A percentile compares a stretch with the other conserved stretches of the same genome.
Conservation (phyloP, 2,888 invertebrate genomes). For the Anthoptus insignis region DNA sequence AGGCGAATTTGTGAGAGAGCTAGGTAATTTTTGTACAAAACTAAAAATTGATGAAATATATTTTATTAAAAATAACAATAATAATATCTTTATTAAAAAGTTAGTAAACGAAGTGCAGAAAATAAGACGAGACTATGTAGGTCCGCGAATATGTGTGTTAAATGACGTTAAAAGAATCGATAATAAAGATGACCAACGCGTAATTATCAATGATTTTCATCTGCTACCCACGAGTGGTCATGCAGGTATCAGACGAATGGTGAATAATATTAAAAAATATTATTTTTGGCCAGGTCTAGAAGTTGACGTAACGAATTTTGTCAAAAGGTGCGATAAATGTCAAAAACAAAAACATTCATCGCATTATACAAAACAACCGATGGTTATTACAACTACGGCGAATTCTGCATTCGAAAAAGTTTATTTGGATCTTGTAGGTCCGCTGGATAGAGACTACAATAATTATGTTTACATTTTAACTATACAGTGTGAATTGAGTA, state of each 20-base stretch:
- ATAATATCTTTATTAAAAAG: constrained; percentile 1
- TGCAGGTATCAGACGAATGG: constrained; percentile 32
- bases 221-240: constrained; percentile 37
- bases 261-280: constrained; percentile 34
- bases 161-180: constrained; percentile 23
- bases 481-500: constrained; percentile 46
- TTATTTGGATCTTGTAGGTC: constrained; percentile 39
- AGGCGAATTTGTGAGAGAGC: constrained; percentile 4
- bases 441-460: constrained; percentile 40
- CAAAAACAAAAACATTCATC: constrained; percentile 39
- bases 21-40: neutral
- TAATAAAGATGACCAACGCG: constrained; percentile 18
- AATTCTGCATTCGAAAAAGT: constrained; percentile 42
- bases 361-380: constrained; percentile 35
- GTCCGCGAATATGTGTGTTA: constrained; percentile 29
- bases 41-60: neutral
- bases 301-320: constrained; percentile 41
- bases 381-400: constrained; percentile 39
- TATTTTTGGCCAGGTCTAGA: constrained; percentile 32
- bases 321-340: constrained; percentile 42
- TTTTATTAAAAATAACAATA: neutral
- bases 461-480: constrained; percentile 38
- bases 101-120: neutral
- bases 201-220: constrained; percentile 41
- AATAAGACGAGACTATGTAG: constrained; percentile 11